Evolutionary conservation across 2,113 vertebrate genomes (phyloP).

Genomic region (Paralichthys olivaceus): DNA sequence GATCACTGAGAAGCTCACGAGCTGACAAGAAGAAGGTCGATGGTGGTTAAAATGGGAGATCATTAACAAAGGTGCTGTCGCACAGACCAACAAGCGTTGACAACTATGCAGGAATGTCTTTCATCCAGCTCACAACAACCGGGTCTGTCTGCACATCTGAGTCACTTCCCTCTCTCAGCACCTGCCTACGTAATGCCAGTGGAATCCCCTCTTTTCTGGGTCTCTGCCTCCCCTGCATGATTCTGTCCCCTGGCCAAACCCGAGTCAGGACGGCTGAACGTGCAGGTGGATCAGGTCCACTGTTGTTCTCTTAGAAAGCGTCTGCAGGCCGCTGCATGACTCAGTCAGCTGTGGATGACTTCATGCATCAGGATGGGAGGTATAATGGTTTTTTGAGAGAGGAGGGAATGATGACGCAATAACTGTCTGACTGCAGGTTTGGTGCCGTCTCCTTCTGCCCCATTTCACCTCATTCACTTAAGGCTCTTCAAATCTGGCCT

Average conservation of each 20-base stretch:
- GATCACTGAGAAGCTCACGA: neutral
- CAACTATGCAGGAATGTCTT: constrained; percentile 65
- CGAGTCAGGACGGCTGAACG: constrained; percentile 2
- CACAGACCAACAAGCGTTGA: constrained; percentile 21
- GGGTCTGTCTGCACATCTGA: constrained; percentile 37
- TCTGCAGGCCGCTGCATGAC: constrained; percentile 17
- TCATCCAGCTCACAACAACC: constrained; percentile 37
- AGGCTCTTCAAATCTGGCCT: neutral
- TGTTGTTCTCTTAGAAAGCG: constrained; percentile 35
- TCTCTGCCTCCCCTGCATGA: constrained; percentile 4
- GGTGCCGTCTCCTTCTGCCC: neutral
- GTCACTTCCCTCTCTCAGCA: constrained; percentile 37
- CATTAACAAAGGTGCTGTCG: constrained; percentile 33
- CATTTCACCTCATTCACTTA: constrained; percentile 14
- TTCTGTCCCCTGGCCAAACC: constrained; percentile 30
- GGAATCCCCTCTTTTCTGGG: constrained; percentile 45
- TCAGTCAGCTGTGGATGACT: constrained; percentile 46
- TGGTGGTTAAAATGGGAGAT: constrained; percentile 1
- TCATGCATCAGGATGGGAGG: constrained; percentile 30
- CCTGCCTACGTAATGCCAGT: constrained; percentile 54
- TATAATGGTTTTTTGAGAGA: constrained; percentile 34
- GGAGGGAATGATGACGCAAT: constrained; percentile 18
- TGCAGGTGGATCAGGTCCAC: constrained; percentile 47
- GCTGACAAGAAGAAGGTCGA: neutral
- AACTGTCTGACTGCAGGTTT: neutral